Evolutionary conservation across 2,797 vertebrate genomes (phyloP), one percentile per base, ranked within the genome.

Genomic region (Alcedo quadribrachys): DNA sequence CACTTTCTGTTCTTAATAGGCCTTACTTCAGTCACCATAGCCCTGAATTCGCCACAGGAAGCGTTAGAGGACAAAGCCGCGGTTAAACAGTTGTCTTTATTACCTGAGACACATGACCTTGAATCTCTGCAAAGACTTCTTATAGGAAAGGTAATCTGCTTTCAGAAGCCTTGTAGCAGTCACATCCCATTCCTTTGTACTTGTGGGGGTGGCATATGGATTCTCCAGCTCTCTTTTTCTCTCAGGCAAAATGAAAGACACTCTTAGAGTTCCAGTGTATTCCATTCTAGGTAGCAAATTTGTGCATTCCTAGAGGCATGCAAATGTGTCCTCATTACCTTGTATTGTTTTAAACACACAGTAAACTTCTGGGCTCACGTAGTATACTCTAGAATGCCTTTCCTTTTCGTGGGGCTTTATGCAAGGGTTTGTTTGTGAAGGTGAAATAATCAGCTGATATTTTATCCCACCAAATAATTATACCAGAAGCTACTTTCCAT

Each of bases 101-200:
- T 93, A 69, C 43, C 63, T 91, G 89, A 70, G 80, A 94, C 83
- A 80, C 32, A 46, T 94, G 83, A 95, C 82, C 87, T 95, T 97
- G 91, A 60, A 75, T 91, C 46, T 94, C 48, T 90, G 87, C 35
- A 77, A 92, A 83, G 73, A 70, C 50, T 77, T 81, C 32, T 87
- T 86, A 85, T 30, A 73, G 85, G 37, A 95, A 75, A 86, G 37
- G 87, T 90, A 92, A 81, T 91, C 16, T 94, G 83, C 81, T 89
- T 89, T 93, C 87, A 87, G 62, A 92, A 91, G 42, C 67, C 18
- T 33, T 37, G 45, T 50, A 88, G 66, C 89, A 88, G 92, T 96
- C 93, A 92, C 77, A 91, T 85, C 68, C 62, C 77, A 87, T 92
- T 96, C 58, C 42, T 89, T 83, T 89, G 61, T 89, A 50, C 16